These are phyloP conservation scores for Gymnosoma rotundatum DNA, from an alignment of 2,888 invertebrate genomes.

Conservation along the genomic window DNA sequence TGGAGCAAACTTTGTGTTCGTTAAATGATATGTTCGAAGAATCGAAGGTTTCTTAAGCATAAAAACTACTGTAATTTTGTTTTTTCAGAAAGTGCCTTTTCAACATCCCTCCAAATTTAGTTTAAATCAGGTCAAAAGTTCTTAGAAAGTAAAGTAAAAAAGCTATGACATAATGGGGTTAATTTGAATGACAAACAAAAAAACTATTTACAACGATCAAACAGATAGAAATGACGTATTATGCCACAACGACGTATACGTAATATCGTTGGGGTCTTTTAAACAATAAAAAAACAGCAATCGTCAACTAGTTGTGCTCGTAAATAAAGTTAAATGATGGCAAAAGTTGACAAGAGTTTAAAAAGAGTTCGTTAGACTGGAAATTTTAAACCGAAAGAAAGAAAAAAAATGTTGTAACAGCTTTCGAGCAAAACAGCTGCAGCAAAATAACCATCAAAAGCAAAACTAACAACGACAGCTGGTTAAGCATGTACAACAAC, in stretches of 20 bases:
- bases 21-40: too few relatives aligned
- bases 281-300: slow-evolving; percentile 38
- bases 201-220: slow-evolving; percentile 57
- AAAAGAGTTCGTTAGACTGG: slow-evolving; percentile 66
- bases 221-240: slow-evolving; percentile 70
- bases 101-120: too few relatives aligned
- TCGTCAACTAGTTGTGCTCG: slow-evolving; percentile 44
- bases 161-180: slow-evolving; percentile 45
- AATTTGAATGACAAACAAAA: slow-evolving; percentile 19
- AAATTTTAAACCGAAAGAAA: slow-evolving; percentile 44
- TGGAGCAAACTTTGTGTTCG: too few relatives aligned
- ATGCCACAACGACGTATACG: slow-evolving; percentile 75
- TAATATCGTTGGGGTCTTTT: slow-evolving; percentile 72
- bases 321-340: slow-evolving; percentile 66
- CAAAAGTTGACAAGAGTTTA: slow-evolving; percentile 60
- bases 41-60: too few relatives aligned
- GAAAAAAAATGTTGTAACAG: slow-evolving; percentile 64
- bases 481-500: slow-evolving; percentile 40
- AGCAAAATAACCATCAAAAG: slow-evolving; percentile 15
- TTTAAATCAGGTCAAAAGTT: background rate
- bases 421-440: slow-evolving; percentile 69
- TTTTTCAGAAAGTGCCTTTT: too few relatives aligned
- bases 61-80: too few relatives aligned
- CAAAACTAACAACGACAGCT: slow-evolving; percentile 5
- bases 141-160: background rate